Evolutionary conservation across 2,113 vertebrate species (phyloP), one percentile per base, ranked within the genome.

Genomic region (Hymenochirus boettgeri): DNA sequence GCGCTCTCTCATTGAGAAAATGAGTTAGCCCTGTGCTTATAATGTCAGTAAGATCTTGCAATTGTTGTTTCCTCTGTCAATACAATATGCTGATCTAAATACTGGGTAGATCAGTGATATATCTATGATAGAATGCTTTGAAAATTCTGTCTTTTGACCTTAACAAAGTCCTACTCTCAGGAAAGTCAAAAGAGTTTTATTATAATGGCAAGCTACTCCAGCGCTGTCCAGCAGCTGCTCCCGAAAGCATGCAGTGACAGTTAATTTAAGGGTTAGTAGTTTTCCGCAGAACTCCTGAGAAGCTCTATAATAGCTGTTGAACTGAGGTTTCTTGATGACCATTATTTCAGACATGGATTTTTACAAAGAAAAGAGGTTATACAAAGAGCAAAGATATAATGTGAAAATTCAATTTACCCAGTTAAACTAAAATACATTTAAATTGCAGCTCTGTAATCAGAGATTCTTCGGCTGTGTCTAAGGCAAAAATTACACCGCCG

Each of bases 401-500:
- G 18, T 22, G 11, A 39, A 56, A 39, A 64, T 64, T 56, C 6
- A 42, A 37, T 18, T 56, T 64, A 7, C 6, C 22, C 3, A 48
- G 46, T 22, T 10, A 10, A 21, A 48, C 3, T 8, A 47, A 52
- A 39, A 59, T 52, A 51, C 17, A 69, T 35, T 19, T 51, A 59
- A 24, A 57, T 51, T 67, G 29, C 57, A 53, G 65, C 21, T 52
- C 19, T 51, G 26, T 60, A 69, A 37, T 67, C 31, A 59, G 19
- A 59, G 56, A 58, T 59, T 48, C 31, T 12, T 57, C 45, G 54
- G n/a, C 42, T 39, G 55, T 51, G 5, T 45, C 54, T 54, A 35
- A 63, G 31, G 27, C 46, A 25, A 67, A 59, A 67, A 59, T 58
- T 58, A 52, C 58, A 31, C 45, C 45, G 46, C 55, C 63, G 59